A percentile compares a stretch with the other conserved stretches of the same genome.
These are phyloP conservation scores for Tiaroga cobitis DNA, from an alignment of 2,797 vertebrate genomes.

Conservation along the genomic window DNA sequence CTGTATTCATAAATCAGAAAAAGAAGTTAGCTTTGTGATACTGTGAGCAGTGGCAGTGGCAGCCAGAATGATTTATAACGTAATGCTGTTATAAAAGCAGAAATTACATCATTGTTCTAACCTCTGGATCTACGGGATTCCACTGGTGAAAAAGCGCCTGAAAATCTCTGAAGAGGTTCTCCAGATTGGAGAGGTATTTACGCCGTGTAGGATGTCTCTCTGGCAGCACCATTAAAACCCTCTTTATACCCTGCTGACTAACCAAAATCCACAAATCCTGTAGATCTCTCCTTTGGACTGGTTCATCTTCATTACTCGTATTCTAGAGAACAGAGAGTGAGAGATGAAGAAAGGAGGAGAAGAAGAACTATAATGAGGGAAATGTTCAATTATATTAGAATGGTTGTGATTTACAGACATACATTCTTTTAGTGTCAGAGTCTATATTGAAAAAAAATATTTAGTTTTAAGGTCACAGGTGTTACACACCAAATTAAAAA, in stretches of 20 bases:
- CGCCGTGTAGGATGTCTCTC: conserved; percentile 76
- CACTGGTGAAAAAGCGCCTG: conserved; percentile 61
- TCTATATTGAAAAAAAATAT: neutral
- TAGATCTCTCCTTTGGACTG: conserved; percentile 64
- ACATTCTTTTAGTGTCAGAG: neutral
- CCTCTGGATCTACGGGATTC: conserved; percentile 13
- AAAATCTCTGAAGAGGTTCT: conserved; percentile 68
- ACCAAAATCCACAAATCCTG: conserved; percentile 78
- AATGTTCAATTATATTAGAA: neutral
- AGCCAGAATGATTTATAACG: conserved; percentile 14
- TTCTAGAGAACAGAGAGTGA: conserved; percentile 55
- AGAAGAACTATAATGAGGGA: neutral
- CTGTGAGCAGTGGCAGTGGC: neutral
- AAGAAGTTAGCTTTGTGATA: neutral
- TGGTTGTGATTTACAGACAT: neutral
- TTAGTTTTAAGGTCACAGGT: neutral
- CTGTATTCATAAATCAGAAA: neutral
- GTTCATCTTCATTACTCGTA: conserved; percentile 58
- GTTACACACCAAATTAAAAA: neutral
- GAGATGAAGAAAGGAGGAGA: neutral
- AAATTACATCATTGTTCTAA: conserved; percentile 49
- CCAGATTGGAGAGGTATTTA: conserved; percentile 68
- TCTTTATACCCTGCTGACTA: conserved; percentile 76
- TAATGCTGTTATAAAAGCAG: neutral
- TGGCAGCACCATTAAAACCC: conserved; percentile 73